Base-by-base conservation (phyloP, 2,797 vertebrate genomes). In the Anas acuta region DNA sequence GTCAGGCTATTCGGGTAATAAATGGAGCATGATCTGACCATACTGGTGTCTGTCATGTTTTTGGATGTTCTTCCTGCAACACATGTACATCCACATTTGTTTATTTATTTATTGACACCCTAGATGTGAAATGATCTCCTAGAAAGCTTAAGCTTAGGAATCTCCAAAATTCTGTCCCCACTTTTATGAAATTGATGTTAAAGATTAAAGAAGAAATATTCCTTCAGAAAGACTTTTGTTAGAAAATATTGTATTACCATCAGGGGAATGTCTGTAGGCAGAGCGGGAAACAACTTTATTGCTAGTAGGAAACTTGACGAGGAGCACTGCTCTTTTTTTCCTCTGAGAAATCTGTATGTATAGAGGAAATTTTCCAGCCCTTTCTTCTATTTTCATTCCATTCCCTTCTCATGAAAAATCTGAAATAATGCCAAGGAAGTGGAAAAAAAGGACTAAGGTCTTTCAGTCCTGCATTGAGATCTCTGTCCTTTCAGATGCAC, bases 71-170 rank as follows among this genome's bases (percentile, higher is more conserved):
- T 45, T 45, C 43, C 43, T 45, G 43, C 43, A 45, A 45, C 43
- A 45, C 43, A 70, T 2, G 4, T 18, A n/a, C 26, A 7, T 78
- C 32, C 0, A 0, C 5, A 49, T 49, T 49, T 25, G 4, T 25
- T 49, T 25, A 25, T 49, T 92, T 67, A 28, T 71, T 92, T 67
- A 28, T 71, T 58, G 41, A 18, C 5, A 72, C 2, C 9, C 1
- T 41, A 37, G 11, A 58, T 78, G 61, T 41, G 21, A 75, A 56
- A 3, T 58, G 18, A 51, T 60, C 16, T 87, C 28, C 11, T 47
- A 47, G 51, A 13, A 56, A 92, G 2, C 6, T 66, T 58, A 73
- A 76, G 20, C 45, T 71, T 74, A 73, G 72, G 11, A 72, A 75
- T 70, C 18, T 57, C 21, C 7, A 69, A 76, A 91, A 62, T 81